Base-by-base conservation (phyloP, 64 coral and sea anemone species). In the Trachythela sp. region DNA sequence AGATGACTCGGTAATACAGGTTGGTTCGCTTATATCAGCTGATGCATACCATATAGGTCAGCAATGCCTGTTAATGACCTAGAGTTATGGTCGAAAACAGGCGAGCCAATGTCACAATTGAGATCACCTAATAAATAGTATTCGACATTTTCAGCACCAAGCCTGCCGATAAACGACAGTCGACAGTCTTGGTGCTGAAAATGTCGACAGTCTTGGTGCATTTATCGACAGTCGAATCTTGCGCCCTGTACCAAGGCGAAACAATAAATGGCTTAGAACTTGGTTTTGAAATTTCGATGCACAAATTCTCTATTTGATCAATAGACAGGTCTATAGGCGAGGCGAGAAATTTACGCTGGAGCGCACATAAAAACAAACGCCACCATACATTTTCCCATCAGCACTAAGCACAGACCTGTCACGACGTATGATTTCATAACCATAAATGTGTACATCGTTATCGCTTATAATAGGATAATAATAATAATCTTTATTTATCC, bases 21-120 rank as follows among this genome's bases (percentile, higher is more conserved):
- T 94, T 10, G 92, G 76, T 30, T 94, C 85, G 51, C 5, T 36
- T n/a, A n/a, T 36, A 91, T 88, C 33, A 94, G 43, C 45, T 93
- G 92, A 36, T 76, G 56, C 14, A 93, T 9, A 36, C 58, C 84
- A 88, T 13, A 90, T 20, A 93, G 32, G 52, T 91, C 50, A 5
- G 90, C 4, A 75, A 91, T 86, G n/a, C n/a, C n/a, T n/a, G n/a
- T n/a, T n/a, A n/a, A n/a, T n/a, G n/a, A n/a, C n/a, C n/a, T n/a
- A n/a, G n/a, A n/a, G n/a, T n/a, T n/a, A n/a, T n/a, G n/a, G n/a
- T n/a, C n/a, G n/a, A n/a, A n/a, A n/a, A n/a, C n/a, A n/a, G n/a
- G n/a, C n/a, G n/a, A n/a, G n/a, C n/a, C n/a, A n/a, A n/a, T n/a
- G n/a, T n/a, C n/a, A n/a, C n/a, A n/a, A n/a, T n/a, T n/a, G n/a